Evolutionary conservation across 2,888 invertebrate species (phyloP).

Genomic region (Myopa testacea): DNA sequence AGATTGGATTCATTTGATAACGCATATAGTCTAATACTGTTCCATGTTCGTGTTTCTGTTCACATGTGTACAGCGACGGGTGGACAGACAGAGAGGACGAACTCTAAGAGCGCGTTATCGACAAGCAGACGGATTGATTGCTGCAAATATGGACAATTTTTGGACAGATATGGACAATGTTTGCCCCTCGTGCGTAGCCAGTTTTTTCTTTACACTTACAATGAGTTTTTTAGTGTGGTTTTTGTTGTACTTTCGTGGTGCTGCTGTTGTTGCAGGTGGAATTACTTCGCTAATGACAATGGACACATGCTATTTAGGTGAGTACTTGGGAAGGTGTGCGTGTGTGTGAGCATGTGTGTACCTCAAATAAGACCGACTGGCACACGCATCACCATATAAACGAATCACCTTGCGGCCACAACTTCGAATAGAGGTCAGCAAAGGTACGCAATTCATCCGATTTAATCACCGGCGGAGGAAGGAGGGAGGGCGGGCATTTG

Average conservation of each 20-base stretch:
- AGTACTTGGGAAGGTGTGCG: neutral
- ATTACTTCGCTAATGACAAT: conserved; percentile 24
- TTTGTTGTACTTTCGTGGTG: neutral
- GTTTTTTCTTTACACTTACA: neutral
- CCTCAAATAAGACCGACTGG: neutral
- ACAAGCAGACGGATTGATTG: conserved; percentile 12
- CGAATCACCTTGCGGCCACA: neutral
- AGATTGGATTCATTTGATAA: conserved; percentile 36
- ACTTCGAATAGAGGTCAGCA: neutral
- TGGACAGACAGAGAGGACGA: neutral
- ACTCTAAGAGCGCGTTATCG: neutral
- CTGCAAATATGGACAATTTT: conserved; percentile 31
- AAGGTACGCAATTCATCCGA: conserved; percentile 6
- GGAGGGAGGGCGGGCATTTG: conserved; percentile 6
- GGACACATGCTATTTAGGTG: conserved; percentile 22
- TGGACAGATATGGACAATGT: neutral
- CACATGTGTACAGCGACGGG: neutral
- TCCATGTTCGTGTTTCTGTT: neutral
- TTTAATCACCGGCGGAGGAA: conserved; percentile 13
- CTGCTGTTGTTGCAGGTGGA: conserved; percentile 1
- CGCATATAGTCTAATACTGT: neutral
- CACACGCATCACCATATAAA: too few relatives aligned
- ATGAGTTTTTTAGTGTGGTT: neutral
- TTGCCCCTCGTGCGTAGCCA: conserved; percentile 23
- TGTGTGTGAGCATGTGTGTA: neutral